Conservation (phyloP, 2,113 vertebrate species). For the Marmota flaviventris region DNA sequence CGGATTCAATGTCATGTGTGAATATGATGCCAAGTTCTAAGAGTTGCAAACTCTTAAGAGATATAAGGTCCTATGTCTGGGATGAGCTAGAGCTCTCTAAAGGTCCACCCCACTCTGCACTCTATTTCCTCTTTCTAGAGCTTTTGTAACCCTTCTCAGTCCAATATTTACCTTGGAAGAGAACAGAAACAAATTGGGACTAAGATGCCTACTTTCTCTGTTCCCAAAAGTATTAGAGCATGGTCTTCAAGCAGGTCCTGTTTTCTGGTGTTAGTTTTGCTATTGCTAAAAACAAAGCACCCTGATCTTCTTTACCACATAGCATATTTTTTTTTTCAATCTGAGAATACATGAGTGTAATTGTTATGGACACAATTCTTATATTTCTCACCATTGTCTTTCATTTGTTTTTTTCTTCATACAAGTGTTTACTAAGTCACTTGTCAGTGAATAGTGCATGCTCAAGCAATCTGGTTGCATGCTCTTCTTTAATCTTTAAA, state of each 20-base stretch:
- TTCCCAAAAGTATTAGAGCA: not conserved
- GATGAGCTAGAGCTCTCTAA: not conserved
- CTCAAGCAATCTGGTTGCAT: not conserved
- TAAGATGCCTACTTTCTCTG: not conserved
- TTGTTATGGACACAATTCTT: not conserved
- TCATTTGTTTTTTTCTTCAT: slow-evolving; percentile 36
- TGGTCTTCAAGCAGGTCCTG: not conserved
- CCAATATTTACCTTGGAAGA: not conserved
- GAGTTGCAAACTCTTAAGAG: not conserved
- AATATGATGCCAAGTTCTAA: not conserved
- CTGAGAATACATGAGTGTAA: not conserved
- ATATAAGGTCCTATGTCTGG: not conserved
- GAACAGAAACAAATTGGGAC: not conserved
- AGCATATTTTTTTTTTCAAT: not conserved
- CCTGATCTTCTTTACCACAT: not conserved
- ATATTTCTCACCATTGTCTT: not conserved
- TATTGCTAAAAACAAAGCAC: slow-evolving; percentile 24
- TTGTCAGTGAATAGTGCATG: not conserved
- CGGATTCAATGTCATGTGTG: not conserved
- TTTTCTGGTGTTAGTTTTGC: not conserved
- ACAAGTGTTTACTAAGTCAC: not conserved
- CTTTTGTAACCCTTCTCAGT: not conserved
- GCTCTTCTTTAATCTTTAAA: not conserved
- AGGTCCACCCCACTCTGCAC: not conserved
- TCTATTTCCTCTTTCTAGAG: not conserved